Evolutionary conservation across 1,140 invertebrate genomes (phyloP), one percentile per base, ranked within the genome.

Genomic region (Venturia canescens): DNA sequence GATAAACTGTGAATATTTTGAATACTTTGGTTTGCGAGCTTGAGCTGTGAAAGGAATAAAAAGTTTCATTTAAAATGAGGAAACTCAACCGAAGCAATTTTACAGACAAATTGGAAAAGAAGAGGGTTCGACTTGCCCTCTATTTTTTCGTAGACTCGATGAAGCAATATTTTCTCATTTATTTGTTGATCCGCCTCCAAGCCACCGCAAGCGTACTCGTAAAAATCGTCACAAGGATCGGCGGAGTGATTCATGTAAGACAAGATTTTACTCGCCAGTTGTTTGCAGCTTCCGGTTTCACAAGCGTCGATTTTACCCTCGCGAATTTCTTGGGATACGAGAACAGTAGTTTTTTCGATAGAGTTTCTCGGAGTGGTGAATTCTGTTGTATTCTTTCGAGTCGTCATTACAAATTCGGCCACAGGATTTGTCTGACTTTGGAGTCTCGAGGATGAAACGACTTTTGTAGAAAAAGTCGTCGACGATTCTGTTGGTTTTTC

Each of bases 221-320:
- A 95, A 86, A 96, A 95, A 86, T 96, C 94, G 4, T 94, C 90
- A 84, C 95, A 96, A 6, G 95, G 94, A 85, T 95, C 90, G 0
- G 92, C 91, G 3, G 84, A 86, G 38, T 90, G 87, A 80, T 94
- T 90, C 90, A 94, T 93, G 38, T 92, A 93, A 13, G 87, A 87
- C 15, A 93, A 44, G 13, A 93, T 88, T 44, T 86, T 87, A 29
- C 90, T 88, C 15, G 92, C 88, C 60, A 85, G 21, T 26, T 84
- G 82, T 63, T 89, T 90, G 34, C 88, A 90, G 7, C 81, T 71
- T 21, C 84, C 80, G 11, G 83, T 78, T 4, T 23, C n/a, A 67
- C 89, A 90, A 15, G 84, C 15, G 9, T 71, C n/a, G 0, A 29
- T 29, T 44, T 80, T 34, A 76, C 16, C 34, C 26, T 60, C 21